Conservation (phyloP, 2,797 vertebrate genomes). For the Argyrosomus regius region DNA sequence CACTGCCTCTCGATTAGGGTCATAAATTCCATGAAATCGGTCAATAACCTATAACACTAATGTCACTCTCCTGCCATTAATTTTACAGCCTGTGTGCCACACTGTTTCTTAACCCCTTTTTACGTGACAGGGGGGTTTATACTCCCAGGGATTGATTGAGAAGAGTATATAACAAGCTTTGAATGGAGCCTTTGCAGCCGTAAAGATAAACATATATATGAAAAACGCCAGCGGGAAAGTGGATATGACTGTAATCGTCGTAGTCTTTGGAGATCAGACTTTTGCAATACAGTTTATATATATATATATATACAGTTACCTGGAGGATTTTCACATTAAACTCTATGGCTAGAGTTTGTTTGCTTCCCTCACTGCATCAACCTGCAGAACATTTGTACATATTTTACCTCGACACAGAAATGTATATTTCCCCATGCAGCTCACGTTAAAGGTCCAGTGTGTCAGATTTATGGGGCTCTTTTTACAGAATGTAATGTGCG, state of each 20-base stretch:
- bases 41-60: conserved; percentile 88
- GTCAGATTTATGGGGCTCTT: too few relatives aligned
- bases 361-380: neutral
- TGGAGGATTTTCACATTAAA: neutral
- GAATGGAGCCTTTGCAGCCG: conserved; percentile 62
- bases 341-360: neutral
- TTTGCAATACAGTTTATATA: neutral
- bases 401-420: neutral
- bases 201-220: conserved; percentile 56
- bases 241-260: neutral
- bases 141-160: conserved; percentile 73
- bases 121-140: conserved; percentile 68
- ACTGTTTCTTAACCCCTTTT: conserved; percentile 74
- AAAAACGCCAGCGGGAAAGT: neutral
- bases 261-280: neutral
- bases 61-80: conserved; percentile 81
- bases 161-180: conserved; percentile 74
- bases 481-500: too few relatives aligned
- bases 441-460: neutral
- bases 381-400: too few relatives aligned
- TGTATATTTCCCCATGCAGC: neutral
- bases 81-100: conserved; percentile 78
- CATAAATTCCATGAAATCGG: conserved; percentile 83
- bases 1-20: conserved; percentile 81
- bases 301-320: neutral